phyloP scores from a whole-genome alignment of 2,797 vertebrate species.

The Falco biarmicus region DNA sequence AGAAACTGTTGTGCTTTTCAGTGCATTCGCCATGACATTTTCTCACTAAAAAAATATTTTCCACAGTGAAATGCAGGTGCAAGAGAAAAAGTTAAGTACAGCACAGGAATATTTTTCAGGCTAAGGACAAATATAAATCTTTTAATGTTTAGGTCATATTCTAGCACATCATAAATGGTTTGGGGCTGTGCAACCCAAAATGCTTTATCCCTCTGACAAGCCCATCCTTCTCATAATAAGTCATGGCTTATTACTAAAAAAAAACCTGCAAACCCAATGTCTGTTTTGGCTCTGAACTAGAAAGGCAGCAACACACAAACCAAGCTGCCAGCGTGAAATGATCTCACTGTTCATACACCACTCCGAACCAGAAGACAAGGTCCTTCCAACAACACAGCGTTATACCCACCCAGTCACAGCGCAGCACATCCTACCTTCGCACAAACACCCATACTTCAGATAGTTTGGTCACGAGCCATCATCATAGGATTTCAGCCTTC shows the following conservation, averaged over 20 bases:
- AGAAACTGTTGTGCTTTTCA: not conserved
- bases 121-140: not conserved
- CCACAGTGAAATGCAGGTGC: not conserved
- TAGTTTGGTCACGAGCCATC: too few relatives aligned
- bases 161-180: not conserved
- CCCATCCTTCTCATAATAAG: not conserved
- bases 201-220: not conserved
- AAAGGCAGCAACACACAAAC: not conserved
- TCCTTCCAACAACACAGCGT: fast-evolving
- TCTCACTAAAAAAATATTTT: not conserved
- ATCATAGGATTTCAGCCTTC: too few relatives aligned
- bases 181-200: not conserved
- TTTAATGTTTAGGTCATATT: not conserved
- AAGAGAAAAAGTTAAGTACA: not conserved
- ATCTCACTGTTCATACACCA: not conserved
- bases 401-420: not conserved
- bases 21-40: not conserved
- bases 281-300: not conserved
- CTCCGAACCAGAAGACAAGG: not conserved
- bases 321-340: not conserved
- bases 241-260: not conserved
- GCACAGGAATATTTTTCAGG: not conserved
- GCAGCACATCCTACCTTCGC: not conserved
- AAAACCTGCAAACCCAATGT: not conserved
- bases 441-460: not conserved